Evolutionary conservation across 1,140 invertebrate genomes (phyloP), one percentile per base, ranked within the genome.

Genomic region (Drosophila erecta): DNA sequence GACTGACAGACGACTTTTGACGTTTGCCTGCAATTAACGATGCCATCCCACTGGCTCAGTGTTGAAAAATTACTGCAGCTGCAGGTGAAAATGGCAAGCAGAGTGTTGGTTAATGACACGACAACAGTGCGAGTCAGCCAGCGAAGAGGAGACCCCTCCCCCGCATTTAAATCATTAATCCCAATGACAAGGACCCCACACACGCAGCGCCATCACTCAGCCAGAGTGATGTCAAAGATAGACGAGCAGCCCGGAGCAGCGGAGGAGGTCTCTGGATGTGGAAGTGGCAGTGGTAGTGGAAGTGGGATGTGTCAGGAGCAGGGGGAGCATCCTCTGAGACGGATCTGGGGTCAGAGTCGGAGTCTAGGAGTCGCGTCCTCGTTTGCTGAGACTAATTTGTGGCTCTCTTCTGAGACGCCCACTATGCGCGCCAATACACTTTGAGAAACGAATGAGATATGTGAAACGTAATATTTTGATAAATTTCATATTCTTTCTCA

Each of bases 11-110:
- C 71, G 84, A 79, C 83, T 86, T 86, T 86, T 86, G 83, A 86
- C 83, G 83, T 86, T 86, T 86, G 83, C 79, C 83, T 83, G 83
- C 84, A 86, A 86, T 86, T 86, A 86, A 86, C 83, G 79, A 81
- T 76, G 56, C 72, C 71, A 57, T 64, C 30, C 43, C 59, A 53
- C 69, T 60, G 27, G 22, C 17, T 46, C 58, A 86, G 83, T 86
- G 83, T 86, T 86, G 83, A 86, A 87, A 86, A 86, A 86, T 86
- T 74, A 62, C 65, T 73, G 65, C 79, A 79, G 78, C 83, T 86
- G 81, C 81, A 86, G 81, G 81, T 86, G 81, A 81, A 86, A 86
- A 86, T 86, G 81, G 83, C 81, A 72, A 62, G 76, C 69, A 53
- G 74, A 86, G 83, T 86, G 81, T 81, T 81, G 81, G 75, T 81